A percentile compares a stretch with the other conserved stretches of the same genome.
Conservation (phyloP, 1,140 invertebrate species). For the Temnothorax curvispinosus region DNA sequence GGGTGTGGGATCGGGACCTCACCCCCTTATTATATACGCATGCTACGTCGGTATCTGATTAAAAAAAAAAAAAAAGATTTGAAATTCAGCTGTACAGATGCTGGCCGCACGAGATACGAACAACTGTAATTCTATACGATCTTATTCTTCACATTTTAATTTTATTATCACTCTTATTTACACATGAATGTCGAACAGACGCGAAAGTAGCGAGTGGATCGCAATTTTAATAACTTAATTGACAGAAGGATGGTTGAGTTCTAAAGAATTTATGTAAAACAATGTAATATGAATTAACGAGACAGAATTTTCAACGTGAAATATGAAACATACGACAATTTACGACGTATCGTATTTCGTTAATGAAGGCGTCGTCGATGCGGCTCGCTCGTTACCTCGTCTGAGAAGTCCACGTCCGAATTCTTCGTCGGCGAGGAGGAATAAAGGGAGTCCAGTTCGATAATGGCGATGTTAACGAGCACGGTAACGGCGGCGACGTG, state of each 20-base stretch:
- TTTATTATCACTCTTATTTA: not conserved
- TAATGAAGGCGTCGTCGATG: not conserved
- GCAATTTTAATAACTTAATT: not conserved
- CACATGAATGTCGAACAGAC: not conserved
- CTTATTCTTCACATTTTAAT: not conserved
- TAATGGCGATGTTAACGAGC: conserved; percentile 56
- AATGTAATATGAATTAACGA: not conserved
- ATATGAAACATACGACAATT: too few species aligned
- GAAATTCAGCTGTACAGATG: not conserved
- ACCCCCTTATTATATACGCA: not conserved
- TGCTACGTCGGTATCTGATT: not conserved
- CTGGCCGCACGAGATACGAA: not conserved
- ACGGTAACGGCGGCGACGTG: conserved; percentile 45
- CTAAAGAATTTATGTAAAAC: not conserved
- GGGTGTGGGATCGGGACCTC: not conserved
- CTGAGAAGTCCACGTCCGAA: not conserved
- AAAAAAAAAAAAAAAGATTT: not conserved
- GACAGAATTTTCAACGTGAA: not conserved
- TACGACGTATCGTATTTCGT: not conserved
- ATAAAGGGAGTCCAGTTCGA: conserved; percentile 50
- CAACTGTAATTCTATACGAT: not conserved
- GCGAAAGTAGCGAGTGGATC: not conserved
- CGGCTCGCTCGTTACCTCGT: conserved; percentile 47
- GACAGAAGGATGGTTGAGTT: not conserved
- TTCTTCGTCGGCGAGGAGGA: not conserved